These are phyloP conservation scores for Lasioglossum oenotherae DNA, from an alignment of 2,888 invertebrate genomes.

Conservation along the genomic window DNA sequence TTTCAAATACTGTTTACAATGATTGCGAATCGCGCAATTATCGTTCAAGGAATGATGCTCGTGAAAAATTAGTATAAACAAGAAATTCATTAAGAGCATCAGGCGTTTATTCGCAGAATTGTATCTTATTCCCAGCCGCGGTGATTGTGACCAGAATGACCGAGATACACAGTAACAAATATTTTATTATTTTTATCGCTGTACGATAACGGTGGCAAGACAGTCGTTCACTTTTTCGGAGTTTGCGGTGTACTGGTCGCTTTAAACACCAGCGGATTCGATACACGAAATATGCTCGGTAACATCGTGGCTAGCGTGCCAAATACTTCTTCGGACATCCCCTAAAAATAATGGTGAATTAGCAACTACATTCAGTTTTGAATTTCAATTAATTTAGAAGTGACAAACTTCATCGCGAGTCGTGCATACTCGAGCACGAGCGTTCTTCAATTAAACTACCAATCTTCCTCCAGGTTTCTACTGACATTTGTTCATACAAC, in stretches of 20 bases:
- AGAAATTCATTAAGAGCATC: constrained; percentile 51
- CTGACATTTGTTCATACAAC: neutral
- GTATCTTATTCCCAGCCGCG: constrained; percentile 44
- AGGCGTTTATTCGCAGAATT: constrained; percentile 64
- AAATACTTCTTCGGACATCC: constrained; percentile 93
- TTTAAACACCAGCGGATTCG: constrained; percentile 95
- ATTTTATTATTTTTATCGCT: constrained; percentile 48
- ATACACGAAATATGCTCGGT: constrained; percentile 96
- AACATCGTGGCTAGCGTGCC: constrained; percentile 93
- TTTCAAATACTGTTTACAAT: neutral
- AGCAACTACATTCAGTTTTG: neutral
- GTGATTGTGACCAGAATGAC: constrained; percentile 39
- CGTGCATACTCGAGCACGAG: neutral
- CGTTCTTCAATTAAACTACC: no score
- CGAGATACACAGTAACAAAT: constrained; percentile 63
- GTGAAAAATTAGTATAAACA: constrained; percentile 63
- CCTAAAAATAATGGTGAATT: constrained; percentile 84
- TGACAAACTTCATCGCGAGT: neutral
- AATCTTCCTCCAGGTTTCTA: neutral
- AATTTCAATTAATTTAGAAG: neutral
- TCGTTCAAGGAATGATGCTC: constrained; percentile 44
- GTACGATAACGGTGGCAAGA: constrained; percentile 56
- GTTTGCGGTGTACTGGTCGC: constrained; percentile 84
- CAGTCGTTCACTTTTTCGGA: constrained; percentile 79
- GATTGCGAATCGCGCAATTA: neutral